Evolutionary conservation across 1,140 invertebrate species (phyloP), one percentile per base, ranked within the genome.

Genomic region (Mizuhopecten yessoensis): DNA sequence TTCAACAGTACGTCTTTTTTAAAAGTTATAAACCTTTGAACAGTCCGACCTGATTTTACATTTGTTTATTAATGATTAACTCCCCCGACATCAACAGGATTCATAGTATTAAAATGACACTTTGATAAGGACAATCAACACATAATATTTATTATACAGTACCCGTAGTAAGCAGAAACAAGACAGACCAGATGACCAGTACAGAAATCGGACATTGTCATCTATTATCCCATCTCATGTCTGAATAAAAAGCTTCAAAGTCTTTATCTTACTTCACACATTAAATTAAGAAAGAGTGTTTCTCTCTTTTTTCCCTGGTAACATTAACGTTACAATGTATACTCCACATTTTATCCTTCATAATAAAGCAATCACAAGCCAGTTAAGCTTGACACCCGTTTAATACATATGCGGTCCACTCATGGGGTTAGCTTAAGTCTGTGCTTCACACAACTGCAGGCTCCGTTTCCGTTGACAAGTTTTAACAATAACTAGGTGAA

Each of bases 161-260:
- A 75, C 57, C 57, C 57, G 57, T 75, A 75, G 57, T 75, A 75
- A 75, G 57, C n/a, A 75, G 57, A 75, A 75, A 75, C 57, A 75
- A 75, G 57, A 75, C n/a, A 17, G 9, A 29, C 57, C 42, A 45
- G 10, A 45, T 45, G 42, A 45, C 42, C 9, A 45, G 42, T 45
- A 20, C 42, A 45, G 42, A 39, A 39, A 39, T 39, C 36, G 13
- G 5, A 5, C 17, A 17, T 13, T 17, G 17, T 9, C 42, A 45
- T 45, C 9, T n/a, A n/a, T n/a, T n/a, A n/a, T 45, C 9, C 17
- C 42, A 45, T 29, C 57, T 29, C 57, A 75, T 29, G 17, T 75
- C 57, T 75, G 57, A 75, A 75, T 75, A n/a, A 75, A 75, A n/a
- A 45, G n/a, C 57, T 29, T 29, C 17, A 9, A 23, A 75, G 57